A percentile compares a stretch with the other conserved stretches of the same genome.
Conservation (phyloP, 2,797 vertebrate species). For the Tachyglossus aculeatus region DNA sequence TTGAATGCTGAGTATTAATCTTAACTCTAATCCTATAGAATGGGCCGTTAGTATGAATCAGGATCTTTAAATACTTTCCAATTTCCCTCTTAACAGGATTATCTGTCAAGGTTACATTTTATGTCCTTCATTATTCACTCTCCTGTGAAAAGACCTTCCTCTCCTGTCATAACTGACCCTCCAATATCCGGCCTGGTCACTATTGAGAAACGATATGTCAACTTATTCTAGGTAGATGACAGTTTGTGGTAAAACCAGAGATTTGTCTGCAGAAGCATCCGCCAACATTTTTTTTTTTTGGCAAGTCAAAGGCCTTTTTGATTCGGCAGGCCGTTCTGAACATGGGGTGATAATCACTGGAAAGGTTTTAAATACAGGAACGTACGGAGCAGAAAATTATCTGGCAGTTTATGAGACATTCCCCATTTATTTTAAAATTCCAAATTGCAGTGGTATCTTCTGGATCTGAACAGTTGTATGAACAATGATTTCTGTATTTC, state of each 20-base stretch:
- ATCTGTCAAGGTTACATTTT: conserved; percentile 48
- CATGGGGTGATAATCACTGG: conserved; percentile 25
- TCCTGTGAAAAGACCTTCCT: conserved; percentile 27
- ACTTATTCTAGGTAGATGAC: not conserved
- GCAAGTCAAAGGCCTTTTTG: not conserved
- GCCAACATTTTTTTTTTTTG: not conserved
- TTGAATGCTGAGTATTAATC: conserved; percentile 30
- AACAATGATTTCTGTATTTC: not conserved
- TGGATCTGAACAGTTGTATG: not conserved
- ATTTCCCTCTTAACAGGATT: conserved; percentile 50
- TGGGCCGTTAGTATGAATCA: conserved; percentile 30
- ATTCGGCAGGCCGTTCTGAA: not conserved
- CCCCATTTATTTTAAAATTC: not conserved
- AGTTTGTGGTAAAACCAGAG: conserved; percentile 36
- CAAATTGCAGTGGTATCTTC: not conserved
- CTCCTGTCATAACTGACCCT: conserved; percentile 17
- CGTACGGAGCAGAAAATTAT: conserved; percentile 20
- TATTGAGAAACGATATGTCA: conserved; percentile 8
- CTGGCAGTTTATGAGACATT: not conserved
- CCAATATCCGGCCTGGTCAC: conserved; percentile 5
- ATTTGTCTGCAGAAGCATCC: conserved; percentile 18
- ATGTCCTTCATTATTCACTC: conserved; percentile 34
- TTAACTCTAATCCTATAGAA: conserved; percentile 40
- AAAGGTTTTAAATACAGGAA: conserved; percentile 19
- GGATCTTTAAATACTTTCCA: conserved; percentile 37